These are phyloP conservation scores for Papilio xuthus DNA, from an alignment of 1,140 invertebrate species.

Conservation along the genomic window DNA sequence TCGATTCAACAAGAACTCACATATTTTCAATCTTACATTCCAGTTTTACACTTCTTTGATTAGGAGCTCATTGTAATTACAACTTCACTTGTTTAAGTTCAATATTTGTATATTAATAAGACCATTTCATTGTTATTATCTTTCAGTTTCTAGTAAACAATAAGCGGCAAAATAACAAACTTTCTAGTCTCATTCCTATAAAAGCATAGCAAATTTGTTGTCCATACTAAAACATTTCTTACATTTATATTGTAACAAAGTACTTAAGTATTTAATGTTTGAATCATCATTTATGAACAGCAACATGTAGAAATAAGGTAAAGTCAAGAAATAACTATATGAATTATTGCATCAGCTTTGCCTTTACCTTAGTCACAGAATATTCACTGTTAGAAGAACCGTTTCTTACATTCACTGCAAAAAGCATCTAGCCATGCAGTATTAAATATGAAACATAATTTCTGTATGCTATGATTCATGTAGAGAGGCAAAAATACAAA, in stretches of 20 bases:
- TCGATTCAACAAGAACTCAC: too few relatives aligned
- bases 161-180: too few relatives aligned
- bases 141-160: too few relatives aligned
- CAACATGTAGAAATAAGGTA: background rate
- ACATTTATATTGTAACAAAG: background rate
- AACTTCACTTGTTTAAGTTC: too few relatives aligned
- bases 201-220: too few relatives aligned
- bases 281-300: background rate
- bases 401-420: background rate
- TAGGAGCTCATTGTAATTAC: too few relatives aligned
- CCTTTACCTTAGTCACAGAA: background rate
- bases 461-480: conserved; percentile 39
- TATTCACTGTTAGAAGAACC: background rate
- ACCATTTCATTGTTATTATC: too few relatives aligned
- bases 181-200: too few relatives aligned
- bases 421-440: conserved; percentile 1
- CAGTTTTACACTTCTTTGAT: too few relatives aligned
- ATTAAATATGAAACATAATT: conserved; percentile 37
- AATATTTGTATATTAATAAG: too few relatives aligned
- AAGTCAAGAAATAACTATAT: background rate
- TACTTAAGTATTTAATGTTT: background rate
- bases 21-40: too few relatives aligned
- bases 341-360: background rate
- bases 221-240: background rate
- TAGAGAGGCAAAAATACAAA: conserved; percentile 50